A percentile compares a stretch with the other conserved stretches of the same genome.
Evolutionary conservation across 1,140 invertebrate species (phyloP).

Genomic region (Nylanderia fulva): DNA sequence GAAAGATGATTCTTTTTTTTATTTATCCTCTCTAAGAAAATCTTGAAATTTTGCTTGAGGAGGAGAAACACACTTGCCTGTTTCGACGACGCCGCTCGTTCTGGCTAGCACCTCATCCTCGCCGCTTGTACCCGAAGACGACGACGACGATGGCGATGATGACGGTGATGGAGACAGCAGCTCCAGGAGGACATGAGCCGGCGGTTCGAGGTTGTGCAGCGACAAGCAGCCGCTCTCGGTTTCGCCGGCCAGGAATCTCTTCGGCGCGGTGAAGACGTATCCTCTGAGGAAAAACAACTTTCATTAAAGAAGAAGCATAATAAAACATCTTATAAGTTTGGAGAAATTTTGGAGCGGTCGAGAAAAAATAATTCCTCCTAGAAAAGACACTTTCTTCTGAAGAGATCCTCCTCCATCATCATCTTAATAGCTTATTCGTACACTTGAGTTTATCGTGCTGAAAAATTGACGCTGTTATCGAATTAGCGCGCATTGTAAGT

Average conservation of each 20-base stretch:
- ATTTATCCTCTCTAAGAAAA: too few species aligned
- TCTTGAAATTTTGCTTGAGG: neutral
- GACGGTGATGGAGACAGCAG: slow-evolving; percentile 73
- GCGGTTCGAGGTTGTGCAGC: slow-evolving; percentile 83
- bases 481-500: neutral
- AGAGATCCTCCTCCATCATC: neutral
- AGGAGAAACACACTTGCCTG: slow-evolving; percentile 75
- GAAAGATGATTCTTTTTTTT: too few species aligned
- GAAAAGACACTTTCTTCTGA: neutral
- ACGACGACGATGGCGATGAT: slow-evolving; percentile 51
- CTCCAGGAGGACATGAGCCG: slow-evolving; percentile 81
- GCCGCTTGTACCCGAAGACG: slow-evolving; percentile 43
- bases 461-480: slow-evolving; percentile 43
- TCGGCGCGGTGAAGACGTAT: slow-evolving; percentile 85
- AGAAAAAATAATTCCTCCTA: neutral
- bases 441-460: neutral
- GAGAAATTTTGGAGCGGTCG: neutral
- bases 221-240: slow-evolving; percentile 83
- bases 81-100: slow-evolving; percentile 74
- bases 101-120: slow-evolving; percentile 79
- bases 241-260: slow-evolving; percentile 81
- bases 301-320: neutral
- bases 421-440: neutral
- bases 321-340: neutral
- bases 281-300: slow-evolving; percentile 76